Conservation (phyloP, 2,113 vertebrate genomes). For the Lepus timidus region DNA sequence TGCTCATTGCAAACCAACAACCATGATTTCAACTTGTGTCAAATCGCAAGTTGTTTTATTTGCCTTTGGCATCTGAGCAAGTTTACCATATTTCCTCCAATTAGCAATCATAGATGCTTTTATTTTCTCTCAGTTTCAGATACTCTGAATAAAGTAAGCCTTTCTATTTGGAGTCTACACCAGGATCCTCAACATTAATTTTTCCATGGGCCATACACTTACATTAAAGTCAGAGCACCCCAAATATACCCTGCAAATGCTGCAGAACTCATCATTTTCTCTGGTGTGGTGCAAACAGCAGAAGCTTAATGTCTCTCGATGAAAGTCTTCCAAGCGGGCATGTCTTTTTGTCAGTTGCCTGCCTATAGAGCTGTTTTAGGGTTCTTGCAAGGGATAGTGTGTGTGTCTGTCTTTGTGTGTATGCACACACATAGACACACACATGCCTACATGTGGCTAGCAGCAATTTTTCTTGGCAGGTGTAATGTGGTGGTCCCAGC, state of each 20-base stretch:
- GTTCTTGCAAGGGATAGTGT: not conserved
- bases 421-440: too few species aligned
- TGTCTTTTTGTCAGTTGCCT: not conserved
- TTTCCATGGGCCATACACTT: not conserved
- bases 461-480: not conserved
- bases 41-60: not conserved
- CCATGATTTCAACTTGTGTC: not conserved
- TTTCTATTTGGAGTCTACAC: not conserved
- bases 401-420: too few species aligned
- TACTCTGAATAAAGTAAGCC: not conserved
- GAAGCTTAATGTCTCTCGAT: not conserved
- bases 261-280: not conserved
- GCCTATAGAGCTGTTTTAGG: not conserved
- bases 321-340: not conserved
- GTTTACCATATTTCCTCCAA: not conserved
- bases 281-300: not conserved
- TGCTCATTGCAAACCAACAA: not conserved
- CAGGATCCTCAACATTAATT: not conserved
- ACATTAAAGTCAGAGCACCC: not conserved
- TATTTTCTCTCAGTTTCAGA: not conserved
- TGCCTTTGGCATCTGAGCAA: not conserved
- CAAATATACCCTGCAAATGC: not conserved
- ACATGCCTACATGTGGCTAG: not conserved
- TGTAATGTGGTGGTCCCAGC: not conserved
- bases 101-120: not conserved